A percentile compares a stretch with the other conserved stretches of the same genome.
Conservation (phyloP, 2,888 invertebrate genomes). For the Aleiodes leptofemur region DNA sequence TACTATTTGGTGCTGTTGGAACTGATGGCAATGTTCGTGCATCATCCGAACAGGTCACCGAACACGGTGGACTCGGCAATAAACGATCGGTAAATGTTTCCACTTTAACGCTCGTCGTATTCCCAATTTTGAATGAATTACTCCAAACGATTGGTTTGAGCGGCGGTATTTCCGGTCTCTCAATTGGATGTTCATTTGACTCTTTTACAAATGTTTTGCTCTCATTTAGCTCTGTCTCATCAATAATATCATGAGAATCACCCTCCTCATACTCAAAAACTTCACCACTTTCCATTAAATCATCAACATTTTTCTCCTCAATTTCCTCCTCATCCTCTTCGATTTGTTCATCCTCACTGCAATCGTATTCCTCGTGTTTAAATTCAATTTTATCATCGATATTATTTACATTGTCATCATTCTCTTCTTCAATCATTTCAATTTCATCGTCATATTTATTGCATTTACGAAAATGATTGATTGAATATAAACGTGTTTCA, state of each 20-base stretch:
- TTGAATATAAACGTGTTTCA: conserved; percentile 58
- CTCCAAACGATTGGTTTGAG: conserved; percentile 38
- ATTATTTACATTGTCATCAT: conserved; percentile 46
- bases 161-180: conserved; percentile 49
- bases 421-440: conserved; percentile 58
- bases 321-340: conserved; percentile 71
- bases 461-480: conserved; percentile 29
- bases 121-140: conserved; percentile 5
- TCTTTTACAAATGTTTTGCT: conserved; percentile 40
- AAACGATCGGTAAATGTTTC: conserved; percentile 79
- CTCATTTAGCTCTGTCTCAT: conserved; percentile 55
- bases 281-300: conserved; percentile 68
- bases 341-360: conserved; percentile 68
- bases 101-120: not conserved
- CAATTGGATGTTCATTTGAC: conserved; percentile 52
- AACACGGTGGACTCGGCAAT: conserved; percentile 80
- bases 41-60: conserved; percentile 86
- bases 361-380: conserved; percentile 67
- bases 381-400: conserved; percentile 44
- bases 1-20: conserved; percentile 49
- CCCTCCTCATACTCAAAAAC: conserved; percentile 66
- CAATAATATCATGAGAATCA: conserved; percentile 69
- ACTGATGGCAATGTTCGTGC: conserved; percentile 65
- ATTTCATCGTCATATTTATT: conserved; percentile 46
- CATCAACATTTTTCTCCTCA: conserved; percentile 72